Base-by-base conservation (phyloP, 2,888 invertebrate genomes). In the Drosophila histrio region DNA sequence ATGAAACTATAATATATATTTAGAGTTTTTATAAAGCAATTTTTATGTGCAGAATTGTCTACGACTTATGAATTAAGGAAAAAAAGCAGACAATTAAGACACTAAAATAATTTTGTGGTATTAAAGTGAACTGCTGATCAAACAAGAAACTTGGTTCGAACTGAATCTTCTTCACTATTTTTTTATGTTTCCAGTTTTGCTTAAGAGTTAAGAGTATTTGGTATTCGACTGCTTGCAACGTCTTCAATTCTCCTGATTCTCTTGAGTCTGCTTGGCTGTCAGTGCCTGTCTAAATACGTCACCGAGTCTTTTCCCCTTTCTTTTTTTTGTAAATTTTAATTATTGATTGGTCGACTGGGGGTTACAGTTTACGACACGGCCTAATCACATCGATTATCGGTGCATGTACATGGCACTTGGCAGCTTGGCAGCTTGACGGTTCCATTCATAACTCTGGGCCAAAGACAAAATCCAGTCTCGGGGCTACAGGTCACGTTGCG, bases 351-450 rank as follows among this genome's bases (percentile, higher is more conserved):
- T 77, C 56, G 63, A 44, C 60, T 70, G 76, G 71, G 73, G 78
- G 76, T 81, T 74, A 70, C 60, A 72, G 61, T 65, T 64, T 49
- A 54, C 59, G 75, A 76, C 87, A 87, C 87, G 85, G 73, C 76
- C 73, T 88, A 87, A 88, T 87, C 83, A 74, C 88, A 87, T 87
- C 87, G 87, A 83, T 87, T 88, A 87, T 72, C 75, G 72, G 71
- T 60, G 57, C 64, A 73, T 68, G 73, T 74, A 79, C 76, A 79
- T 61, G 41, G 72, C 66, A 64, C 73, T 78, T 80, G 71, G 64
- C 74, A 63, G 57, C 73, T 78, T 80, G 71, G 64, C 74, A 63
- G 57, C 53, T 72, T 59, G 62, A 61, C 68, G 58, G 56, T 52
- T 49, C 74, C 84, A 81, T 77, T 79, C 69, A 80, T 60, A 64